phyloP scores from a whole-genome alignment of 2,113 vertebrate genomes.

The Psammodynastes pulverulentus region DNA sequence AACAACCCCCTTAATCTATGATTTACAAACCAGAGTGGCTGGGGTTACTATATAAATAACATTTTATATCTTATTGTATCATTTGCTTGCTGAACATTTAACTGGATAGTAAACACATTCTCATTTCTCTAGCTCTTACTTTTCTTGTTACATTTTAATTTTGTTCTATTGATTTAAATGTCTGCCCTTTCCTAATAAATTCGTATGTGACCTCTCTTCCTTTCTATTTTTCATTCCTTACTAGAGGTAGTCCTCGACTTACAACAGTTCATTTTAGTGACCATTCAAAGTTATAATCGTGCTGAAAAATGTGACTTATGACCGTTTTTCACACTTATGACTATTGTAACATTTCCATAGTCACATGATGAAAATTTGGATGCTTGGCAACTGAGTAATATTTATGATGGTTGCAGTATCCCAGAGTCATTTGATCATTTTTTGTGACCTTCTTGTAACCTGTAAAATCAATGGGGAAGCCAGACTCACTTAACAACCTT shows the following conservation, averaged over 20 bases:
- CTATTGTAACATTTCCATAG: background rate
- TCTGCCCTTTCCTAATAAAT: background rate
- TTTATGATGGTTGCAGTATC: background rate
- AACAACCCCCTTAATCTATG: background rate
- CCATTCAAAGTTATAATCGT: background rate
- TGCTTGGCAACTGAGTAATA: background rate
- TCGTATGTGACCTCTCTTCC: background rate
- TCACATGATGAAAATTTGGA: background rate
- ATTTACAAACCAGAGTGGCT: background rate
- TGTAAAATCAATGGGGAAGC: background rate
- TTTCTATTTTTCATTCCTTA: background rate
- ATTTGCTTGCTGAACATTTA: background rate
- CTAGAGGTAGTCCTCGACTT: background rate
- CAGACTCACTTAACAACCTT: background rate
- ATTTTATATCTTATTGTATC: background rate
- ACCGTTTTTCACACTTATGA: background rate
- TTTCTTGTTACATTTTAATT: background rate
- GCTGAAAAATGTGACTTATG: background rate
- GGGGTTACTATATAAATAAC: background rate
- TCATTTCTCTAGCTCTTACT: background rate
- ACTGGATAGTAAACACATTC: background rate
- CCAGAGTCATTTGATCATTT: background rate
- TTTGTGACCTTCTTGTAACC: background rate
- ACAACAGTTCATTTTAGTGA: background rate
- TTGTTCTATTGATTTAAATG: background rate